Evolutionary conservation across 1,140 invertebrate genomes (phyloP).

Genomic region (Araneus ventricosus): DNA sequence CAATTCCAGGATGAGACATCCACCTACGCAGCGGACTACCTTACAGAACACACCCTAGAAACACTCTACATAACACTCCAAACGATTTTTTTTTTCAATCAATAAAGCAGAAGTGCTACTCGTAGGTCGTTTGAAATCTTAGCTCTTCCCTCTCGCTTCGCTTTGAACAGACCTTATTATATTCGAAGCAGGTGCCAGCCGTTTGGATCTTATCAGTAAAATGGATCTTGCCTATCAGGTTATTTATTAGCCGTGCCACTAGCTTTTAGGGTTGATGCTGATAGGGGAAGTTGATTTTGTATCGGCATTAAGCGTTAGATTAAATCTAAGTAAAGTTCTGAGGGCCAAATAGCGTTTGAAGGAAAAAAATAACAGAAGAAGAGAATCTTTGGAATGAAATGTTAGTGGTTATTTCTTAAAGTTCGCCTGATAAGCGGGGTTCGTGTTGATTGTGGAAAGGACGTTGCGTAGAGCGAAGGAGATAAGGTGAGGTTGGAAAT

Average conservation of each 20-base stretch:
- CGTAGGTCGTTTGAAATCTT: neutral
- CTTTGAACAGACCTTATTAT: constrained; percentile 12
- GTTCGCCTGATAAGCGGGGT: constrained; percentile 10
- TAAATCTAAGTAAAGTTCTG: constrained; percentile 51
- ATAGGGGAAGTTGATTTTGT: constrained; percentile 47
- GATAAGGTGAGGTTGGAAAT: constrained; percentile 17
- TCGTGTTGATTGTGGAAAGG: constrained; percentile 32
- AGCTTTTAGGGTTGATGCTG: constrained; percentile 50
- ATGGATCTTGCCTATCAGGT: constrained; percentile 61
- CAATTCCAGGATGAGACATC: constrained; percentile 1
- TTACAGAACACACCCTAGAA: neutral
- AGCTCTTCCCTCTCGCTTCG: too few species aligned
- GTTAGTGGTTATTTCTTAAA: constrained; percentile 38
- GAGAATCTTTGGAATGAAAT: constrained; percentile 21
- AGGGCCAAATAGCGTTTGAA: constrained; percentile 45
- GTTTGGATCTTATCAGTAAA: constrained; percentile 41
- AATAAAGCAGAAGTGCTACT: neutral
- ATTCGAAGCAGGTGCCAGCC: constrained; percentile 51
- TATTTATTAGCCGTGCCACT: constrained; percentile 60
- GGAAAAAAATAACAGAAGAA: neutral
- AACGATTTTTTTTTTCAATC: too few species aligned
- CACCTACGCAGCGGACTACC: neutral
- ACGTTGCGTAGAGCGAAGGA: neutral
- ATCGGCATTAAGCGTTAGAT: constrained; percentile 58
- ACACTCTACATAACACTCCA: neutral